Conservation (phyloP, 2,113 vertebrate species). For the Probosciger aterrimus region DNA sequence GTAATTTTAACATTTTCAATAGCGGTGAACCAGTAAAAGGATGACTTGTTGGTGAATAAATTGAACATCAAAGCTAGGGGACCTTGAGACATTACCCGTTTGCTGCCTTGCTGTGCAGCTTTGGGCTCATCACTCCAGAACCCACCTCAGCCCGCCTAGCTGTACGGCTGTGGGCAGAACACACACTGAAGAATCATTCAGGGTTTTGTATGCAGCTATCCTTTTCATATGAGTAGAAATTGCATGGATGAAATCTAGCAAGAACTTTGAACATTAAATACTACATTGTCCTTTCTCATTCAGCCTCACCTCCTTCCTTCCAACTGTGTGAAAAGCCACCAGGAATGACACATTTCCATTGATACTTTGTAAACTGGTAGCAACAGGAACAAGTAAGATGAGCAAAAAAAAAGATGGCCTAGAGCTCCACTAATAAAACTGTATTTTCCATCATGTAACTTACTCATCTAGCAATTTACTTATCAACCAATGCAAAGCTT, state of each 20-base stretch:
- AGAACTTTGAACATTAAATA: background rate
- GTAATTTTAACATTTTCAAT: background rate
- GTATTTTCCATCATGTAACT: slow-evolving; percentile 27
- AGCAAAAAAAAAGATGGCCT: background rate
- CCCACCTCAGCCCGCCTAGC: background rate
- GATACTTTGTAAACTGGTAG: background rate
- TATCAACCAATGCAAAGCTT: slow-evolving; percentile 22
- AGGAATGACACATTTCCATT: background rate
- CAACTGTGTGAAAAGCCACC: background rate
- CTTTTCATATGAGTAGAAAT: background rate
- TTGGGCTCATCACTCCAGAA: background rate
- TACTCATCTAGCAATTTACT: slow-evolving; percentile 53
- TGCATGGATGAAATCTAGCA: background rate
- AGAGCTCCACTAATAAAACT: slow-evolving; percentile 23
- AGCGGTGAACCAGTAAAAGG: background rate
- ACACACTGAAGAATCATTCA: background rate
- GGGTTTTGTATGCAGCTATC: rapidly evolving
- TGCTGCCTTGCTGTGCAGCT: background rate
- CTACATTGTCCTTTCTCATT: background rate
- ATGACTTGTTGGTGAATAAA: rapidly evolving
- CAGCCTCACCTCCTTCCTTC: background rate
- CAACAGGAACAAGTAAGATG: background rate
- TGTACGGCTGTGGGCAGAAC: background rate
- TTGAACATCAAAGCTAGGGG: background rate
- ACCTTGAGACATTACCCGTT: too few relatives aligned